Evolutionary conservation across 2,888 invertebrate species (phyloP), one percentile per base, ranked within the genome.

Genomic region (Alviniconcha strummeri): DNA sequence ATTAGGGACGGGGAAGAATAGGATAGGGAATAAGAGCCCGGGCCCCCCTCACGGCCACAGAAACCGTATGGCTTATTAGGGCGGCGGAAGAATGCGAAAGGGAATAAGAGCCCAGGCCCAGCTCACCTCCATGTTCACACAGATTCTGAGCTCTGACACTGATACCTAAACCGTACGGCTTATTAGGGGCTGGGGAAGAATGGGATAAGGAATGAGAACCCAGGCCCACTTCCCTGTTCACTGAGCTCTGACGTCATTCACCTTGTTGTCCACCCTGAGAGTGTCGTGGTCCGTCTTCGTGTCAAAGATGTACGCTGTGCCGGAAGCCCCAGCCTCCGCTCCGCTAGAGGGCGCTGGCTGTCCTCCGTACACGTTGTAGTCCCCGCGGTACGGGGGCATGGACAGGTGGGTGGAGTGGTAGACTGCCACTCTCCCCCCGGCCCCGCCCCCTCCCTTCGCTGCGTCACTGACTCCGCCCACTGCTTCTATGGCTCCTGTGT

Each of bases 341-440:
- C 83, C 83, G 36, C 84, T 84, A 7, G 85, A 85, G 2, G 86
- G 84, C n/a, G 83, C 75, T 11, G 82, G 82, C 52, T 82, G 82
- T 15, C 90, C 90, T 19, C 90, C 90, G 75, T 87, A 83, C 11
- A 86, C 84, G 83, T 90, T 85, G 81, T 85, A 88, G 52, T 84
- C 85, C 6, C 91, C 91, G 76, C 90, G 80, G 86, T 89, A 90
- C 1, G 87, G 88, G 0, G 89, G 88, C 55, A 89, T 87, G 56
- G 86, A 82, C 13, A 84, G 79, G 80, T 88, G 88, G 36, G 89
- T 87, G 69, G 85, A 64, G 84, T 91, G 90, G 81, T 89, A 90
- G 36, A 91, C 82, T n/a, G 90, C 89, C 71, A 90, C 87, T n/a
- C 90, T 84, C 13, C 91, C 91, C 36, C 91, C 91, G 36, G 89